These are phyloP conservation scores for Choristoneura rosaceana DNA, from an alignment of 2,888 invertebrate species.

Conservation along the genomic window DNA sequence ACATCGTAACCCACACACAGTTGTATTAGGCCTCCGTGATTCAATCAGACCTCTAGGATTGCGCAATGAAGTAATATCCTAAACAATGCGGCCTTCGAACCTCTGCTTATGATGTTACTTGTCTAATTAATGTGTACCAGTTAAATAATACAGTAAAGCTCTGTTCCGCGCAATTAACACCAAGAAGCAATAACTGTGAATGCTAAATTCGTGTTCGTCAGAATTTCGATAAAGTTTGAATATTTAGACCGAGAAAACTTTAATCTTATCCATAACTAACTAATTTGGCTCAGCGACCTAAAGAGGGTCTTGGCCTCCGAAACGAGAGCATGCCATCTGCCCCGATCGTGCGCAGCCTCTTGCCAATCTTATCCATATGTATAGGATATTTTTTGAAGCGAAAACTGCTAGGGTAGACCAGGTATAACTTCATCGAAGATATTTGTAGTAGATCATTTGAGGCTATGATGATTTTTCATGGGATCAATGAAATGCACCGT, in stretches of 20 bases:
- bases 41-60: slow-evolving; percentile 39
- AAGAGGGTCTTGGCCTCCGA: too few relatives aligned
- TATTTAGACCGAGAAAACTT: neutral
- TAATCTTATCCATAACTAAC: too few relatives aligned
- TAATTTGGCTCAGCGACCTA: too few relatives aligned
- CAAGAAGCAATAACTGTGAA: neutral
- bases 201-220: neutral
- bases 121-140: slow-evolving; percentile 53
- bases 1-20: slow-evolving; percentile 22
- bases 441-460: too few relatives aligned
- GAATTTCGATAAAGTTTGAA: neutral
- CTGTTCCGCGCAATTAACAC: slow-evolving; percentile 2
- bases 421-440: too few relatives aligned
- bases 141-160: slow-evolving; percentile 44
- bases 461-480: too few relatives aligned
- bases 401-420: too few relatives aligned
- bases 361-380: too few relatives aligned
- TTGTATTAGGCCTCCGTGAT: slow-evolving; percentile 14
- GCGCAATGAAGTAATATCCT: slow-evolving; percentile 43
- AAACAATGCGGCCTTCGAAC: slow-evolving; percentile 55
- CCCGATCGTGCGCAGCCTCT: too few relatives aligned
- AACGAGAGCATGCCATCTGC: too few relatives aligned
- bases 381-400: too few relatives aligned
- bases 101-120: slow-evolving; percentile 47
- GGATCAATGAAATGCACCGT: too few relatives aligned